Percentiles rank a stretch among this genome's conserved stretches.
These are phyloP conservation scores for Amphiprion percula DNA, from an alignment of 2,113 vertebrate species.

Conservation along the genomic window DNA sequence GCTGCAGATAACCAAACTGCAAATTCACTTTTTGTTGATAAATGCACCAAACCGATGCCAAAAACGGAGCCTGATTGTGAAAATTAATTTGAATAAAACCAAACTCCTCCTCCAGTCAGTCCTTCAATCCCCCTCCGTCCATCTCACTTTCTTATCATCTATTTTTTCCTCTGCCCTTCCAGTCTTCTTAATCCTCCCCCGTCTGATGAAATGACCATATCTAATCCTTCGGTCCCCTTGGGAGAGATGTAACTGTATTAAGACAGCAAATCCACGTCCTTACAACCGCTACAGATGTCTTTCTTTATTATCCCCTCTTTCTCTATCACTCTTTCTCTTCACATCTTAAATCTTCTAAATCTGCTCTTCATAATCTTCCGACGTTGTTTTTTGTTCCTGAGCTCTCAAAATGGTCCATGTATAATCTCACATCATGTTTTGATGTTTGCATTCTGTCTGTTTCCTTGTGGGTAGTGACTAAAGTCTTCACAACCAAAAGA, in stretches of 20 bases:
- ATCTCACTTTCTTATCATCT: slow-evolving; percentile 69
- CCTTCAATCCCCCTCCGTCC: slow-evolving; percentile 63
- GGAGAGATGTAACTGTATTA: slow-evolving; percentile 81
- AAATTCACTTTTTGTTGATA: too few relatives aligned
- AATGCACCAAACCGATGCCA: slow-evolving; percentile 16
- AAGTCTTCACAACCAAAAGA: slow-evolving; percentile 6
- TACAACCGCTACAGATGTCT: slow-evolving; percentile 82
- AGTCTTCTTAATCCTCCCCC: slow-evolving; percentile 75
- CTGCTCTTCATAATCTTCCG: slow-evolving; percentile 64
- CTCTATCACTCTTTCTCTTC: slow-evolving; percentile 51
- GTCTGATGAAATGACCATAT: slow-evolving; percentile 82
- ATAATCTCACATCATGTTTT: slow-evolving; percentile 77
- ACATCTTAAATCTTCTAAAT: slow-evolving; percentile 71
- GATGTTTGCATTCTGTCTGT: slow-evolving; percentile 36
- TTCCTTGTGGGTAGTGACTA: slow-evolving; percentile 6
- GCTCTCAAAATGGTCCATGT: slow-evolving; percentile 60
- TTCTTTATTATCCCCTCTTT: slow-evolving; percentile 77
- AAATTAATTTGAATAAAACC: slow-evolving; percentile 46
- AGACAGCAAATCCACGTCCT: slow-evolving; percentile 82
- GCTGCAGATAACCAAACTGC: neutral
- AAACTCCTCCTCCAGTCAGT: slow-evolving; percentile 39
- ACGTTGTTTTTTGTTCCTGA: slow-evolving; percentile 44
- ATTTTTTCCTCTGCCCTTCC: slow-evolving; percentile 63
- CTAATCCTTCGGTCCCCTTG: slow-evolving; percentile 77
- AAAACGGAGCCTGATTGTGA: slow-evolving; percentile 45